These are phyloP conservation scores for Trilocha varians DNA, from an alignment of 2,888 invertebrate species.

Conservation along the genomic window DNA sequence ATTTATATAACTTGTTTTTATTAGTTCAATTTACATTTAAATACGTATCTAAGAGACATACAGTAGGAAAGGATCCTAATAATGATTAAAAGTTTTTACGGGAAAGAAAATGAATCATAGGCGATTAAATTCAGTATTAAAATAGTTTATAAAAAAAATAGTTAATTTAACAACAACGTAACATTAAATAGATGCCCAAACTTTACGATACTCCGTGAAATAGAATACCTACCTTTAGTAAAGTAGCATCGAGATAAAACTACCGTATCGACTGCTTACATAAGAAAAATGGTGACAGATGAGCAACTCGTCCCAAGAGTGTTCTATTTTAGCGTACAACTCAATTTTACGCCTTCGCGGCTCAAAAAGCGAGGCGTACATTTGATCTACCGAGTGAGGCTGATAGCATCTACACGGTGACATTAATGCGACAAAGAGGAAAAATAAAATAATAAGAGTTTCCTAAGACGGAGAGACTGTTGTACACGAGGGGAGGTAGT, in stretches of 20 bases:
- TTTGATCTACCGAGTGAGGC: conserved; percentile 49
- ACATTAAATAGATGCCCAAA: too few relatives aligned
- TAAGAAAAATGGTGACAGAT: not conserved
- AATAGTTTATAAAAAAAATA: too few relatives aligned
- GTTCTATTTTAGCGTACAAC: conserved; percentile 40
- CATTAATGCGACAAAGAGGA: conserved; percentile 47
- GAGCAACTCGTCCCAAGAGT: conserved; percentile 1
- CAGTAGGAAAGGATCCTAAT: too few relatives aligned
- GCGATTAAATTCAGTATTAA: too few relatives aligned
- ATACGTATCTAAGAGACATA: too few relatives aligned
- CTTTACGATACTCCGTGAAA: not conserved
- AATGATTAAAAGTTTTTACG: too few relatives aligned
- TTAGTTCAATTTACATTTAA: too few relatives aligned
- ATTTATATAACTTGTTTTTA: too few relatives aligned
- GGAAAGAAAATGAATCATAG: too few relatives aligned
- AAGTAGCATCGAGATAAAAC: conserved; percentile 1
- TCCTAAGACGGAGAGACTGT: conserved; percentile 1
- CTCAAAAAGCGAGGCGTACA: conserved; percentile 47
- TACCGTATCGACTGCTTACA: conserved; percentile 1
- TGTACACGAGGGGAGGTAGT: conserved; percentile 1
- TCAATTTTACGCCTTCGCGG: conserved; percentile 52
- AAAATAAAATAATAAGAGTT: conserved; percentile 22
- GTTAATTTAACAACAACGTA: too few relatives aligned
- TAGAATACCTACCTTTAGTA: not conserved
- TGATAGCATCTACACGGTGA: conserved; percentile 53